Base-by-base conservation (phyloP, 1,140 invertebrate species). In the Eciton burchellii region DNA sequence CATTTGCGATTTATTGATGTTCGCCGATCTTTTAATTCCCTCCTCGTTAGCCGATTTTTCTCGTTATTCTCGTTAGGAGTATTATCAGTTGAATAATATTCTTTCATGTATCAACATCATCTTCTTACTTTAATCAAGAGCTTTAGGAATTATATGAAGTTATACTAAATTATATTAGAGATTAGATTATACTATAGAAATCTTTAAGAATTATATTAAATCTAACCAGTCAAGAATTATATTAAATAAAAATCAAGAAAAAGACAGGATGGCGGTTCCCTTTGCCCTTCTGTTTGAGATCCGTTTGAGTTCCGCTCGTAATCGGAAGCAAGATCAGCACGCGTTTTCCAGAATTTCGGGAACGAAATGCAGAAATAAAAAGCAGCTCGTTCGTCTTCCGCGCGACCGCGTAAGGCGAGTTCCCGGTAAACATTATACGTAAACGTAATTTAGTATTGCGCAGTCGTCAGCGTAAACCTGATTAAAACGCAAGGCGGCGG, bases 401-500 rank as follows among this genome's bases (percentile, higher is more conserved):
- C 60, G 47, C 26, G 29, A 29, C 41, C 62, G 68, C 79, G 70
- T 84, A 73, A 82, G 70, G 83, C 82, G 68, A 77, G 68, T 29
- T 54, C 49, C 35, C 43, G 29, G 74, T 77, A 77, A 77, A 77
- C 74, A 77, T 68, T 47, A 35, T 35, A 77, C 74, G 74, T 68
- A 66, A 21, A 77, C 29, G 74, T 77, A 77, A 77, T 77, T 77
- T 77, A 77, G 74, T 52, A 68, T 77, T 47, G 74, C 43, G 74
- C 62, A 77, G 74, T 77, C 62, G 73, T 66, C 73, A 47, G 74
- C 47, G 74, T 47, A 62, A 56, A 29, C 47, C 74, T 77, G 74
- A 77, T 81, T 71, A 77, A 88, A 87, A 86, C 82, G 74, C 65
- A 68, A 65, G 47, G 21, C 81, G 85, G 26, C 66, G 68, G 56